Conservation (phyloP, 2,113 vertebrate genomes). For the Danionella cerebrum region DNA sequence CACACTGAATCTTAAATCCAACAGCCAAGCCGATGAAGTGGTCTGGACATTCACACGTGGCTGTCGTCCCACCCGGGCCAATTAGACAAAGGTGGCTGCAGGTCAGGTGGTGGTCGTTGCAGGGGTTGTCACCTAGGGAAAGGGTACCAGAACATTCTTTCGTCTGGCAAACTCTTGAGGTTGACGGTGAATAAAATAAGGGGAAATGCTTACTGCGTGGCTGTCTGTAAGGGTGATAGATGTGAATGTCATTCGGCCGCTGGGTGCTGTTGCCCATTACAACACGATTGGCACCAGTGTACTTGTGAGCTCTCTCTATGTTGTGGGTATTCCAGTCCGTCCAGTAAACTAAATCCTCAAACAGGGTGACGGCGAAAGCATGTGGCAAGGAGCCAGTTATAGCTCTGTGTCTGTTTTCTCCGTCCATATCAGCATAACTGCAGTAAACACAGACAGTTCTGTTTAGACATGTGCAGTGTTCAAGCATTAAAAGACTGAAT, state of each 20-base stretch:
- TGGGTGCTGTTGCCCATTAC: constrained; percentile 88
- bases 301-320: constrained; percentile 93
- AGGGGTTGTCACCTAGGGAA: constrained; percentile 26
- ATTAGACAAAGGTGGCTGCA: constrained; percentile 96
- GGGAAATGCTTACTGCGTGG: constrained; percentile 76
- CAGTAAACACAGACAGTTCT: background rate
- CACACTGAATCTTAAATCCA: constrained; percentile 66
- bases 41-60: constrained; percentile 90
- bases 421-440: constrained; percentile 89
- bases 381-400: constrained; percentile 83
- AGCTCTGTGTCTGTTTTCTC: constrained; percentile 78
- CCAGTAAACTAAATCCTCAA: constrained; percentile 94
- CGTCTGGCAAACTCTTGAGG: constrained; percentile 21
- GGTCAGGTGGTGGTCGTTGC: constrained; percentile 90
- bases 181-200: background rate
- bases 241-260: constrained; percentile 87
- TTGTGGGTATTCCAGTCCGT: constrained; percentile 96
- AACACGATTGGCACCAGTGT: constrained; percentile 73
- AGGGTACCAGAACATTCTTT: background rate
- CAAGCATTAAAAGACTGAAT: no score
- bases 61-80: constrained; percentile 74
- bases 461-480: no score
- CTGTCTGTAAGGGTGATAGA: constrained; percentile 94
- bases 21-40: constrained; percentile 76
- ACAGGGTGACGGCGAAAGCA: constrained; percentile 85